phyloP scores from a whole-genome alignment of 2,113 vertebrate species.

The Cebidichthys violaceus region DNA sequence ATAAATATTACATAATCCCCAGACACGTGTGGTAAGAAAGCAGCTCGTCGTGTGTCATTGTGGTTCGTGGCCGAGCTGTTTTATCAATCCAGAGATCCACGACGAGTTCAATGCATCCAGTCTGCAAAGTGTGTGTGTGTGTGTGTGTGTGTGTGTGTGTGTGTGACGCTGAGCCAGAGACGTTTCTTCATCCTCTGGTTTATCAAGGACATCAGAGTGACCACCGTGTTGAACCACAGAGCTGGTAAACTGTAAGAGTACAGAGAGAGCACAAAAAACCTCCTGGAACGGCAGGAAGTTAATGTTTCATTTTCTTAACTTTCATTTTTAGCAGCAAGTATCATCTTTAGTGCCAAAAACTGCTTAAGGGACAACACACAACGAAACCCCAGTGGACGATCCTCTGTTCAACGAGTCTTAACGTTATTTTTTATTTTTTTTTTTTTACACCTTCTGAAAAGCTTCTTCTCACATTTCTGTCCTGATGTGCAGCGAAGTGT shows the following conservation, averaged over 20 bases:
- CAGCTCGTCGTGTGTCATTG: conserved; percentile 49
- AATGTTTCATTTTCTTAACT: conserved; percentile 4
- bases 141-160: conserved; percentile 18
- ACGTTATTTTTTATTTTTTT: too few species aligned
- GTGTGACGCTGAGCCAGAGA: conserved; percentile 23
- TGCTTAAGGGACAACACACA: conserved; percentile 22
- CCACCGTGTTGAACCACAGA: neutral
- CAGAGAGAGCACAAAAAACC: conserved; percentile 2
- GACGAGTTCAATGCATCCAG: conserved; percentile 22
- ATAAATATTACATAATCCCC: conserved; percentile 35
- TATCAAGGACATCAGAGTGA: conserved; percentile 25
- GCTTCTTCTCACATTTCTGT: neutral
- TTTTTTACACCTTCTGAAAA: neutral
- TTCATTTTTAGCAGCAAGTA: neutral
- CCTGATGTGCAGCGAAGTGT: neutral
- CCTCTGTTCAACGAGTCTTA: neutral
- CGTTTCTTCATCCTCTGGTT: conserved; percentile 16
- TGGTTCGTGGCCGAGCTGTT: conserved; percentile 30
- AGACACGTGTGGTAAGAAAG: conserved; percentile 45
- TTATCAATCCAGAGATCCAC: conserved; percentile 39
- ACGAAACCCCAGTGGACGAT: conserved; percentile 11
- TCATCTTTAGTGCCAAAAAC: neutral
- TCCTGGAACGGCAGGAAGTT: neutral
- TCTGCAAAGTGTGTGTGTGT: neutral
- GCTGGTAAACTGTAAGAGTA: neutral